A percentile compares a stretch with the other conserved stretches of the same genome.
These are phyloP conservation scores for Melanotaenia parkinsoni DNA, from an alignment of 2,797 vertebrate species.

Conservation along the genomic window DNA sequence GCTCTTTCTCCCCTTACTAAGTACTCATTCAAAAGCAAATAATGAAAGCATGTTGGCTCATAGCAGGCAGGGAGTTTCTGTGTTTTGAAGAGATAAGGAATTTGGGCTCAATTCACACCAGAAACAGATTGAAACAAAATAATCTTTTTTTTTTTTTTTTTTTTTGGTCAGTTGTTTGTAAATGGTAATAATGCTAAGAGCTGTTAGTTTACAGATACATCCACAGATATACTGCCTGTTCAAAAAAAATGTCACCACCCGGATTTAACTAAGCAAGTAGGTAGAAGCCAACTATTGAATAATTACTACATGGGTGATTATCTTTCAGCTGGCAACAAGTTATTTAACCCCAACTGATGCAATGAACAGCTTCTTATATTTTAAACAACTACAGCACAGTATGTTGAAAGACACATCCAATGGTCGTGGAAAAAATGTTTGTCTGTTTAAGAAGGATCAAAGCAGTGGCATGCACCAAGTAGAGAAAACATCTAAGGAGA, in stretches of 20 bases:
- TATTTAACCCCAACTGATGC: too few relatives aligned
- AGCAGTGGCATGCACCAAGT: too few relatives aligned
- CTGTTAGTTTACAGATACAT: slow-evolving; percentile 61
- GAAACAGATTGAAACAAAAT: slow-evolving; percentile 73
- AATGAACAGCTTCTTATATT: too few relatives aligned
- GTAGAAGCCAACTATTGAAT: too few relatives aligned
- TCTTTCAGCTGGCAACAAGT: too few relatives aligned
- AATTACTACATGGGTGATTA: too few relatives aligned
- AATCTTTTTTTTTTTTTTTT: slow-evolving; percentile 61
- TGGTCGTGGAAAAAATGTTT: too few relatives aligned
- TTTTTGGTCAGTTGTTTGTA: slow-evolving; percentile 69
- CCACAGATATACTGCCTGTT: slow-evolving; percentile 49
- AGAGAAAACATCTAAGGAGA: too few relatives aligned
- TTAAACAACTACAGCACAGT: too few relatives aligned
- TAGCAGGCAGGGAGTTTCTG: slow-evolving; percentile 70
- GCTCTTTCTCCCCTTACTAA: slow-evolving; percentile 32
- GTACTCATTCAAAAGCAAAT: slow-evolving; percentile 73
- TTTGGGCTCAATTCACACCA: slow-evolving; percentile 69
- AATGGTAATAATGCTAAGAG: slow-evolving; percentile 64
- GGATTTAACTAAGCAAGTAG: too few relatives aligned
- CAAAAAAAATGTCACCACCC: neutral
- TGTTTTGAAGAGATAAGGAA: slow-evolving; percentile 80
- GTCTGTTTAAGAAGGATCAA: too few relatives aligned
- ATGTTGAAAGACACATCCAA: too few relatives aligned
- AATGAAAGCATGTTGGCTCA: slow-evolving; percentile 68